Percentiles rank a stretch among this genome's conserved stretches.
Conservation (phyloP, 2,113 vertebrate genomes). For the Myiozetetes cayanensis region DNA sequence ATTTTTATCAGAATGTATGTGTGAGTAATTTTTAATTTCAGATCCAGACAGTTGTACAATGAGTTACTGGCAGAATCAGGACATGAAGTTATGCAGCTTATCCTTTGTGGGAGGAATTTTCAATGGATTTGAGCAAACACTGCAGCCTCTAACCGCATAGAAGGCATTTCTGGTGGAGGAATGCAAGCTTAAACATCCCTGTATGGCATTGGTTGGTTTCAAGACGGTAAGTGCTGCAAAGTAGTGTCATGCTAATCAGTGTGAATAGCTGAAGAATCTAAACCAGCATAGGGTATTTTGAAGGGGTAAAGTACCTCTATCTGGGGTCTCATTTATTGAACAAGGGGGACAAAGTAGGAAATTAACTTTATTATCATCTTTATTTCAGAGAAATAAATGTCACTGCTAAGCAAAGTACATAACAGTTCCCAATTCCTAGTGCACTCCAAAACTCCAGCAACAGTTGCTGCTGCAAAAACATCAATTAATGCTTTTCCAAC, state of each 20-base stretch:
- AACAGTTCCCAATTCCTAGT: background rate
- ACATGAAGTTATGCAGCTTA: background rate
- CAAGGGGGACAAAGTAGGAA: background rate
- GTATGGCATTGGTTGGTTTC: background rate
- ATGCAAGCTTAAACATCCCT: background rate
- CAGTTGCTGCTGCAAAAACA: background rate
- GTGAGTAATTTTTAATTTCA: background rate
- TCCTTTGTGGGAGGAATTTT: background rate
- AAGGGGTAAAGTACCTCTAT: background rate
- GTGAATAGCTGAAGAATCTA: background rate
- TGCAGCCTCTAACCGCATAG: background rate
- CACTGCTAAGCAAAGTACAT: background rate
- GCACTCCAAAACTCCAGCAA: background rate
- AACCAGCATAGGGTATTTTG: background rate
- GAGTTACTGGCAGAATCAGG: conserved; percentile 9
- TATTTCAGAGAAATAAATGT: background rate
- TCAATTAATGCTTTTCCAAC: background rate
- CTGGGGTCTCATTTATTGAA: background rate
- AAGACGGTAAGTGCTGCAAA: background rate
- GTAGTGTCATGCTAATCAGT: background rate
- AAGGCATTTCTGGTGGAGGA: background rate
- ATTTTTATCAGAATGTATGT: background rate
- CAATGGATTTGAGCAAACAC: background rate
- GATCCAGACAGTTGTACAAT: background rate
- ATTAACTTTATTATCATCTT: background rate